Base-by-base conservation (phyloP, 2,113 vertebrate genomes). In the Centropristis striata region DNA sequence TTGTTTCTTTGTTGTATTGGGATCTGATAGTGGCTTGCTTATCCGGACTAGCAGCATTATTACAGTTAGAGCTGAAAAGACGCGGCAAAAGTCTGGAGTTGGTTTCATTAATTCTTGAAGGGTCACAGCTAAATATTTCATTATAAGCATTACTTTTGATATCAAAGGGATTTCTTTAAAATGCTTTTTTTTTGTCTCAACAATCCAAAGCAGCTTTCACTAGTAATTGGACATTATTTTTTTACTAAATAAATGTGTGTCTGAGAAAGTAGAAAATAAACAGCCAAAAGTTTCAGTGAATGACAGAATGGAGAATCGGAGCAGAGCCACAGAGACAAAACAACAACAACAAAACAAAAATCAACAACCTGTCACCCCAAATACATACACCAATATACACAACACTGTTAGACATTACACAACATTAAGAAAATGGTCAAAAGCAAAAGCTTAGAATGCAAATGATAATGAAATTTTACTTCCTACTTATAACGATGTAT, bases 1-100 rank as follows among this genome's bases (percentile, higher is more conserved):
- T 49, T 18, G 12, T 66, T 69, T 81, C 49, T 81, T 75, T 72
- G 49, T 53, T 87, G 70, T 47, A 39, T 13, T 57, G n/a, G 23
- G 23, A 67, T 64, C 51, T 49, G 51, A 73, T 70, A 67, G 50
- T 59, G 39, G 78, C 74, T 54, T 67, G 25, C 47, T 75, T 75
- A 58, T 71, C 65, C 55, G 21, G 27, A 71, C 14, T 9, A 66
- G 20, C 15, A 28, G 13, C 54, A 51, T 47, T 50, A 8, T 14
- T 55, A 16, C 27, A 41, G 37, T 65, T 14, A 41, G 28, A 44
- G 49, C 36, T 32, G 20, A 41, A 44, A 36, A 64, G 27, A 53
- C 1, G 3, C 0, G 1, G 13, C 47, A 67, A 47, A 58, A 1
- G 6, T 37, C 16, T n/a, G 18, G 7, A n/a, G 6, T 15, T 65